Percentiles rank a stretch among this genome's conserved stretches.
Conservation (phyloP, 2,888 invertebrate genomes). For the Nymphalis c-album region DNA sequence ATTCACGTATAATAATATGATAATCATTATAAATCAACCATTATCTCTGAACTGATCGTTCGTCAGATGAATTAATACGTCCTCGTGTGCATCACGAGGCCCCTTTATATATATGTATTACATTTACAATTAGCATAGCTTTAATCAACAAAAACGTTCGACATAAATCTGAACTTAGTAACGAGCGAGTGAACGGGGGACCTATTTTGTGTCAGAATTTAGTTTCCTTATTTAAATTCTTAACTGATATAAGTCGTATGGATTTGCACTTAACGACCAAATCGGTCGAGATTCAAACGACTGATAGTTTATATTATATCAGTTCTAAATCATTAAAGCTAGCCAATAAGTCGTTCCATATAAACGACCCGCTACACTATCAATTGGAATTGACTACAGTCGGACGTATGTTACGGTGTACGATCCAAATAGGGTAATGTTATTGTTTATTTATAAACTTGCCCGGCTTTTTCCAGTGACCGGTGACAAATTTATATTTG, state of each 20-base stretch:
- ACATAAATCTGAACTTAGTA: not conserved
- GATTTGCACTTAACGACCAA: not conserved
- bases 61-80: conserved; percentile 60
- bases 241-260: not conserved
- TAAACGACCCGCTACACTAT: conserved; percentile 59
- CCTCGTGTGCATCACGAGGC: conserved; percentile 36
- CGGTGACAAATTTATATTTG: conserved; percentile 81
- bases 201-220: not conserved
- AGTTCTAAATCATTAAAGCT: conserved; percentile 7
- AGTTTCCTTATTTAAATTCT: conserved; percentile 1
- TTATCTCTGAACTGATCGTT: conserved; percentile 67
- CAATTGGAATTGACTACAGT: conserved; percentile 60
- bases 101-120: conserved; percentile 40
- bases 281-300: not conserved
- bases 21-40: conserved; percentile 73
- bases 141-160: not conserved
- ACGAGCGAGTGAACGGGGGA: not conserved
- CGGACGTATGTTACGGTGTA: conserved; percentile 66
- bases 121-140: not conserved
- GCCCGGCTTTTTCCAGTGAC: conserved; percentile 67
- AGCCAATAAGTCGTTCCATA: conserved; percentile 35
- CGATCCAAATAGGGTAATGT: conserved; percentile 65
- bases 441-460: conserved; percentile 80
- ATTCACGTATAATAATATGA: conserved; percentile 68
- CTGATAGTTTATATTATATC: conserved; percentile 1